phyloP scores from a whole-genome alignment of 1,140 invertebrate genomes.

The Scaptomyza montana region DNA sequence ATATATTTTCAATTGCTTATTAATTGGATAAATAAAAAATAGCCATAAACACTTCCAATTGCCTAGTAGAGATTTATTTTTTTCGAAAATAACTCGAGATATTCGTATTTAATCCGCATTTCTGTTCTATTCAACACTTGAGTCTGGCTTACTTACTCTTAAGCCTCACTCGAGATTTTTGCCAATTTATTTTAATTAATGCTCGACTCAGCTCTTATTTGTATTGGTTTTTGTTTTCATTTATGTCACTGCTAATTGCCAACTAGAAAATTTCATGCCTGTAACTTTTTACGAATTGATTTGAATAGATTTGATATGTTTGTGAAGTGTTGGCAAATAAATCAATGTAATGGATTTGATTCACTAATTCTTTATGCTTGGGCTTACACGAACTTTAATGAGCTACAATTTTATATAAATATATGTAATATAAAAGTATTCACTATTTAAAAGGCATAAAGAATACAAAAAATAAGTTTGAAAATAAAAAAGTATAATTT shows the following conservation, averaged over 20 bases:
- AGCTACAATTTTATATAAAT: background rate
- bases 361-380: background rate
- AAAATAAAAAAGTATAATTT: too few relatives aligned
- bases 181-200: conserved; percentile 75
- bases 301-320: conserved; percentile 49
- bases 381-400: conserved; percentile 3
- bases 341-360: conserved; percentile 12
- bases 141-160: conserved; percentile 22
- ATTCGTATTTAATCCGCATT: background rate
- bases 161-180: conserved; percentile 14
- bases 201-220: conserved; percentile 25
- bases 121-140: conserved; percentile 5
- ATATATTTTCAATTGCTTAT: background rate
- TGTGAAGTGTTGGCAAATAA: conserved; percentile 25
- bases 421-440: too few relatives aligned
- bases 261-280: conserved; percentile 41
- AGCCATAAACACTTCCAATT: background rate
- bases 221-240: conserved; percentile 25
- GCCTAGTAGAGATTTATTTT: conserved; percentile 7
- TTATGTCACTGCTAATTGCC: conserved; percentile 62
- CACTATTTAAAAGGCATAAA: too few relatives aligned
- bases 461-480: too few relatives aligned
- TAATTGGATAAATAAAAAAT: conserved; percentile 24
- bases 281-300: conserved; percentile 24
- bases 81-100: conserved; percentile 10